A percentile compares a stretch with the other conserved stretches of the same genome.
phyloP scores from a whole-genome alignment of 2,888 invertebrate genomes.

The Hermaeophaga mercurialis region DNA sequence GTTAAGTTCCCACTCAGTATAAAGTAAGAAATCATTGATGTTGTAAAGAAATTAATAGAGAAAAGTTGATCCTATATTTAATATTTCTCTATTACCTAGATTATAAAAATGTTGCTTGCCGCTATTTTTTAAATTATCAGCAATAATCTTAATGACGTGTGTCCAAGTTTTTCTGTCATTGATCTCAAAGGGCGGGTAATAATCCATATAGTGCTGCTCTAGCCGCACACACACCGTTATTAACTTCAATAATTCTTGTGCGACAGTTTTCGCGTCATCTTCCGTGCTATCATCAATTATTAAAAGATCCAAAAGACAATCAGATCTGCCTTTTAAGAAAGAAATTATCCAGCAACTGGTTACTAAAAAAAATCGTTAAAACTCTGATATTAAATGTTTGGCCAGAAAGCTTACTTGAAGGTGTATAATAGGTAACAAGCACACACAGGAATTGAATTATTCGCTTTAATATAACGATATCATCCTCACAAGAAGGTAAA shows the following conservation, averaged over 20 bases:
- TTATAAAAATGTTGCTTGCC: slow-evolving; percentile 64
- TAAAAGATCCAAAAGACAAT: slow-evolving; percentile 49
- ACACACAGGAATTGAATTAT: slow-evolving; percentile 52
- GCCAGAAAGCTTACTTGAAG: slow-evolving; percentile 37
- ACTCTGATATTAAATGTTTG: too few relatives aligned
- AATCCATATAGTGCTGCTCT: slow-evolving; percentile 50
- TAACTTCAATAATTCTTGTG: slow-evolving; percentile 52
- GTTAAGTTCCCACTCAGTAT: too few relatives aligned
- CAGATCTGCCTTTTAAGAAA: slow-evolving; percentile 48
- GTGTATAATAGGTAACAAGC: slow-evolving; percentile 49
- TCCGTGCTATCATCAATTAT: slow-evolving; percentile 41
- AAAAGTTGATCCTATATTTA: too few relatives aligned
- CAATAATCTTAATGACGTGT: slow-evolving; percentile 57
- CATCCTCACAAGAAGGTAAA: slow-evolving; percentile 69
- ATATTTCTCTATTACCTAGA: slow-evolving; percentile 61
- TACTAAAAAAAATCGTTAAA: neutral
- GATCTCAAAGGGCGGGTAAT: slow-evolving; percentile 35
- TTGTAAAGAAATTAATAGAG: too few relatives aligned
- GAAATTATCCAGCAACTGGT: slow-evolving; percentile 48
- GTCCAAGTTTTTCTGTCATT: slow-evolving; percentile 51
- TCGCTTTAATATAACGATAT: slow-evolving; percentile 64
- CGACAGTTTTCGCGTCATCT: slow-evolving; percentile 47
- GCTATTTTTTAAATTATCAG: slow-evolving; percentile 59
- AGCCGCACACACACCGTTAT: slow-evolving; percentile 51
- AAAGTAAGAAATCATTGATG: too few relatives aligned